Conservation (phyloP, 2,797 vertebrate species). For the Sorex maritimensis region DNA sequence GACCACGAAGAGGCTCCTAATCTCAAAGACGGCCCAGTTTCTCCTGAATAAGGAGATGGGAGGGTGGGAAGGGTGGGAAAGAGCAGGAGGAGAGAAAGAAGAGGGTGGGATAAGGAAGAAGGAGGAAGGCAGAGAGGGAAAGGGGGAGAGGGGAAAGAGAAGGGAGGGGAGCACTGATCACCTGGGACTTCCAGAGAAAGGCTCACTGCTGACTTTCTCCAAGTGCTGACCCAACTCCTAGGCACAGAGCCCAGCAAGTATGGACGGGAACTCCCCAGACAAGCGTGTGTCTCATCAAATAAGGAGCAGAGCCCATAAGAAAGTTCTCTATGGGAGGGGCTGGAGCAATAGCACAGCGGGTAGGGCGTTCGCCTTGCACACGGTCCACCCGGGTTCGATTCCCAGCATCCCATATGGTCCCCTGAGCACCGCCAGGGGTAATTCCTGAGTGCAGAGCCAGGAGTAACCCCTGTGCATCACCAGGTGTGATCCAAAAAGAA, state of each 20-base stretch:
- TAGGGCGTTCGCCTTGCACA: no score
- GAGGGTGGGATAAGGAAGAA: neutral
- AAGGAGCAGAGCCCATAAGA: constrained; percentile 39
- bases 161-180: neutral
- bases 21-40: constrained; percentile 34
- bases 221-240: constrained; percentile 15
- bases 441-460: no score
- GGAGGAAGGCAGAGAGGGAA: neutral
- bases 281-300: constrained; percentile 47
- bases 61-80: neutral
- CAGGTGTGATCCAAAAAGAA: no score
- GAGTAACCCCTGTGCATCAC: no score
- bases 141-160: neutral
- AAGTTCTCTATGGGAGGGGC: neutral
- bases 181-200: neutral
- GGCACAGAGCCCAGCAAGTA: neutral
- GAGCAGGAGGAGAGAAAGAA: neutral
- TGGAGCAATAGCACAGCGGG: no score
- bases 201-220: neutral
- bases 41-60: constrained; percentile 9
- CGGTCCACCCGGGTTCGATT: no score
- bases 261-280: constrained; percentile 45
- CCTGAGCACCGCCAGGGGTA: no score
- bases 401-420: no score
- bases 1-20: neutral